Conservation (phyloP, 2,113 vertebrate species). For the Eubucco bourcierii region DNA sequence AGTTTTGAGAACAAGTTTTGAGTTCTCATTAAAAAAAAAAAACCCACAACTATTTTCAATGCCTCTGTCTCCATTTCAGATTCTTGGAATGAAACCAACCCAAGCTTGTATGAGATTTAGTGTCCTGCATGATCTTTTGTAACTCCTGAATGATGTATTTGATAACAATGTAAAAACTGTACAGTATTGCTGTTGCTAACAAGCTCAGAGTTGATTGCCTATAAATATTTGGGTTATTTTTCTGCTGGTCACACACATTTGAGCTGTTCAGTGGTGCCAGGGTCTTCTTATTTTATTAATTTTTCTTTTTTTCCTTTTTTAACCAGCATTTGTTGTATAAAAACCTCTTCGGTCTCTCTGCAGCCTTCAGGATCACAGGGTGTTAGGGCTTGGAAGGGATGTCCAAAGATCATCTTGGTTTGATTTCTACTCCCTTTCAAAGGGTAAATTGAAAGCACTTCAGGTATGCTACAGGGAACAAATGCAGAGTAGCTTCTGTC, state of each 20-base stretch:
- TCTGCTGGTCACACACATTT: conserved; percentile 69
- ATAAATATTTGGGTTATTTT: conserved; percentile 74
- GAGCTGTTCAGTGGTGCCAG: conserved; percentile 61
- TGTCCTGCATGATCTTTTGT: conserved; percentile 82
- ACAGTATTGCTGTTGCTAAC: conserved; percentile 79
- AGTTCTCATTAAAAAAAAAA: conserved; percentile 16
- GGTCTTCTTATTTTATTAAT: background rate
- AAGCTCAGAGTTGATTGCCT: conserved; percentile 74
- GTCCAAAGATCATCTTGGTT: background rate
- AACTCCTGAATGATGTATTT: conserved; percentile 76
- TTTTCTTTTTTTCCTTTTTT: conserved; percentile 33
- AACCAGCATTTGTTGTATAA: conserved; percentile 54
- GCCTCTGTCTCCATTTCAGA: conserved; percentile 60
- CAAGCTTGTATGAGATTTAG: conserved; percentile 73
- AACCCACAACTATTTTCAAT: background rate
- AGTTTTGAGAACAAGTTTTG: background rate
- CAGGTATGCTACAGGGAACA: background rate
- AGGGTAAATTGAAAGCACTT: background rate
- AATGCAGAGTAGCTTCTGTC: background rate
- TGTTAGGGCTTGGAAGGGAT: no score
- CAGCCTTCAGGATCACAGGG: conserved; percentile 54
- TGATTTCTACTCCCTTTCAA: background rate
- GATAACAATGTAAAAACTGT: conserved; percentile 81
- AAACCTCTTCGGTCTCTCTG: conserved; percentile 70
- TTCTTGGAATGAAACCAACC: conserved; percentile 54